Conservation (phyloP, 2,888 invertebrate genomes). For the Acrobeloides nanus region DNA sequence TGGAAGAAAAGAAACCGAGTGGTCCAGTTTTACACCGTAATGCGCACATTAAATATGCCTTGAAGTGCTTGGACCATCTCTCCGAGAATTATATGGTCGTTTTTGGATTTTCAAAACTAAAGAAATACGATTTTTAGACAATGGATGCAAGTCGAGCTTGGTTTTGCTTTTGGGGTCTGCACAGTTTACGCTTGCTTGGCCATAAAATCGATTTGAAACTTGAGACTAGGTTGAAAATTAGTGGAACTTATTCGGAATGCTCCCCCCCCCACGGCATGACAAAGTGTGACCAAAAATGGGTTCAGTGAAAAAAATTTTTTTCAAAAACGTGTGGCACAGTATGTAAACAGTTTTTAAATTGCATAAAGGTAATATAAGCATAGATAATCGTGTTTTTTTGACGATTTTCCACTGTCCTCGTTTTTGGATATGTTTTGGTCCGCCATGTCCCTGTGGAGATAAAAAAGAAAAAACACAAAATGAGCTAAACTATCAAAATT, state of each 20-base stretch:
- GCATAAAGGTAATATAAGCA: too few relatives aligned
- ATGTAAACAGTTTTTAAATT: too few relatives aligned
- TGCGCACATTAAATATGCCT: slow-evolving; percentile 14
- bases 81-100: slow-evolving; percentile 6
- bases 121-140: slow-evolving; percentile 55
- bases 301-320: too few relatives aligned
- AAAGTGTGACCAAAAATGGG: too few relatives aligned
- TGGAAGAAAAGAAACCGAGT: not conserved
- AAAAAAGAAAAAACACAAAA: slow-evolving; percentile 1
- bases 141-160: slow-evolving; percentile 91
- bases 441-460: slow-evolving; percentile 17
- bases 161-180: slow-evolving; percentile 93
- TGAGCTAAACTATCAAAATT: too few relatives aligned
- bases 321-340: too few relatives aligned
- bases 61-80: slow-evolving; percentile 6
- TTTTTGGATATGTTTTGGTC: too few relatives aligned
- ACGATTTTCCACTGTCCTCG: too few relatives aligned
- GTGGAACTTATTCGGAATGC: slow-evolving; percentile 1
- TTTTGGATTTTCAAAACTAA: not conserved
- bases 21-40: slow-evolving; percentile 5
- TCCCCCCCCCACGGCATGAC: too few relatives aligned
- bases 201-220: slow-evolving; percentile 47
- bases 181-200: slow-evolving; percentile 74
- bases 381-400: too few relatives aligned
- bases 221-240: slow-evolving; percentile 10